Percentiles rank a stretch among this genome's conserved stretches.
Evolutionary conservation across 1,140 invertebrate species (phyloP).

Genomic region (Brachionus paranguensis): DNA sequence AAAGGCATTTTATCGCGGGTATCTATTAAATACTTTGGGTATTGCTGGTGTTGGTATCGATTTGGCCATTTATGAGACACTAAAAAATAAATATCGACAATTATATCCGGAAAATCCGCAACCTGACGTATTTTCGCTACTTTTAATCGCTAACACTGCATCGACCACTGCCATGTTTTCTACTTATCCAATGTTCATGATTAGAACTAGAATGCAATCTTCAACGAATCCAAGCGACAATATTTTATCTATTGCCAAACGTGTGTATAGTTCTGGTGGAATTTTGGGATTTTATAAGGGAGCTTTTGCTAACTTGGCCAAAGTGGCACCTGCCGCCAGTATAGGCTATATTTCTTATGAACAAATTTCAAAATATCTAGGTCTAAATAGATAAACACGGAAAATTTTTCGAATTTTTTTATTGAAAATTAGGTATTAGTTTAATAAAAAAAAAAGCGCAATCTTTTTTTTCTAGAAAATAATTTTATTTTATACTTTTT

Average conservation of each 20-base stretch:
- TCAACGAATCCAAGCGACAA: background rate
- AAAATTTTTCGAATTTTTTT: no score
- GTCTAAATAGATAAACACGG: background rate
- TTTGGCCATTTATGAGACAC: constrained; percentile 84
- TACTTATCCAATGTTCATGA: constrained; percentile 21
- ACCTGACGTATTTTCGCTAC: background rate
- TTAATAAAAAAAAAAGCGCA: no score
- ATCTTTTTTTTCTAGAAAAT: background rate
- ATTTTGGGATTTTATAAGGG: constrained; percentile 14
- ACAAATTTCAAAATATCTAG: background rate
- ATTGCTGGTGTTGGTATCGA: constrained; percentile 98
- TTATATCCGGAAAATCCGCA: background rate
- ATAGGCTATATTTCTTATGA: constrained; percentile 27
- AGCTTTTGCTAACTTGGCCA: constrained; percentile 15
- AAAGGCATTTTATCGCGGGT: constrained; percentile 72
- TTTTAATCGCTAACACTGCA: background rate
- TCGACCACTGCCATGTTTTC: constrained; percentile 7
- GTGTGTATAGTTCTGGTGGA: background rate
- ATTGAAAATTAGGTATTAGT: no score
- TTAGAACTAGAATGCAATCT: constrained; percentile 32
- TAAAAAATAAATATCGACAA: background rate
- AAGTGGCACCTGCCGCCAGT: constrained; percentile 7
- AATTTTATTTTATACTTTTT: background rate
- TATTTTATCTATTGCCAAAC: constrained; percentile 1
- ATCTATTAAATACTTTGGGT: constrained; percentile 89